These are phyloP conservation scores for Mus musculus DNA, from an alignment of 2,113 vertebrate species.

Conservation along the genomic window GRCm39 chr14:107870501-107871000, in stretches of 20 bases:
- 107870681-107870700: neutral
- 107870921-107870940: neutral
- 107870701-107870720: neutral
- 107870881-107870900: neutral
- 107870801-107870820: neutral
- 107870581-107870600: neutral
- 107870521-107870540: neutral
- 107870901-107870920: neutral
- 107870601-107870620: neutral
- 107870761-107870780: neutral
- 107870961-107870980: neutral
- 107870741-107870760: neutral
- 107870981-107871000: neutral
- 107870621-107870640: neutral
- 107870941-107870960: neutral
- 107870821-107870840: neutral
- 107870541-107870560: neutral
- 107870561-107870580: neutral
- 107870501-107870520: neutral
- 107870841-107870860: neutral
- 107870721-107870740: neutral
- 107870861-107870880: neutral
- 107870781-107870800: neutral
- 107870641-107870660: neutral
- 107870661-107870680: neutral